Evolutionary conservation across 2,113 vertebrate genomes (phyloP).

Genomic region (Motacilla alba): DNA sequence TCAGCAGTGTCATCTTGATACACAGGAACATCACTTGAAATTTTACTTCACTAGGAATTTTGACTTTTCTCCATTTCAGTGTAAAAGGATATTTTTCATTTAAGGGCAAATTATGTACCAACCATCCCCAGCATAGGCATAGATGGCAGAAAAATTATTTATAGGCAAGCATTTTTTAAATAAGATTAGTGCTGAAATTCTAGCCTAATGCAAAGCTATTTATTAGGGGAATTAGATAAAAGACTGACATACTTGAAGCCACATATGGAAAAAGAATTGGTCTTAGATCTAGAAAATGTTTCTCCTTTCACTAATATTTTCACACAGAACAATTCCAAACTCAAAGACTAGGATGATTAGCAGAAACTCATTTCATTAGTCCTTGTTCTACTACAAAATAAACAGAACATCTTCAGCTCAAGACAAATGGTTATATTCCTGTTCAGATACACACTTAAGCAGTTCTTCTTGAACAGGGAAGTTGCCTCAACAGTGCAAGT

Average conservation of each 20-base stretch:
- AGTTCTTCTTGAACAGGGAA: neutral
- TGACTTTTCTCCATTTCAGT: neutral
- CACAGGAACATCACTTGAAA: neutral
- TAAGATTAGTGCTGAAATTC: neutral
- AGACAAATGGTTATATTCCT: neutral
- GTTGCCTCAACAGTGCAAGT: neutral
- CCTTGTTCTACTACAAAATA: neutral
- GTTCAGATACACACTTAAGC: neutral
- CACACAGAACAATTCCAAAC: neutral
- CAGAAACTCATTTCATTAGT: neutral
- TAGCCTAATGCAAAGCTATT: neutral
- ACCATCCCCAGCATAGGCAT: neutral
- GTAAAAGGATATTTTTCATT: neutral
- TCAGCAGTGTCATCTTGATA: neutral
- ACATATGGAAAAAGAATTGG: rapidly evolving
- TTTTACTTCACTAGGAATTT: neutral
- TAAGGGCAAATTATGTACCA: neutral
- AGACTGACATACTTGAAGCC: neutral
- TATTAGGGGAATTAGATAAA: neutral
- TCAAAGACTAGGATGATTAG: neutral
- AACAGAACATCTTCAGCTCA: neutral
- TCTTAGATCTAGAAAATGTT: neutral
- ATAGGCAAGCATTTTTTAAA: neutral
- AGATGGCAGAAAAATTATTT: neutral
- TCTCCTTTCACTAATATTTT: neutral